These are phyloP conservation scores for Chromoteleia sp. DNA, from an alignment of 2,888 invertebrate genomes.

Conservation along the genomic window DNA sequence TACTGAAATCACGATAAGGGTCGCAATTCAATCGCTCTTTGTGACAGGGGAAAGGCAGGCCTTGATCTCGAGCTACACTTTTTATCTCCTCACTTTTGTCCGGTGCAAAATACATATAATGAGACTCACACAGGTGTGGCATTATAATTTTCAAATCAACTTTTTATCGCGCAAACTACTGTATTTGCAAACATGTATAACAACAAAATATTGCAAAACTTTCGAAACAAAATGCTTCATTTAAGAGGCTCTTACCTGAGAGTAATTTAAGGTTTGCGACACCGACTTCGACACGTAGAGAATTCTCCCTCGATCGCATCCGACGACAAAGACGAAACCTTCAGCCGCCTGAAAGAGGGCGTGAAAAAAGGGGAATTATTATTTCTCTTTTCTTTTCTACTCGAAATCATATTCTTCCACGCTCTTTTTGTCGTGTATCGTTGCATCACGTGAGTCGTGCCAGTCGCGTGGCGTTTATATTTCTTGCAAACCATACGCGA, in stretches of 20 bases:
- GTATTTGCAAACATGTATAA: not conserved
- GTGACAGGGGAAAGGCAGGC: constrained; percentile 66
- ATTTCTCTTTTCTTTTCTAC: constrained; percentile 13
- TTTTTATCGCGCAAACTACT: constrained; percentile 17
- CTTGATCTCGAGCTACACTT: constrained; percentile 55
- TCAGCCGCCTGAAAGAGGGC: constrained; percentile 90
- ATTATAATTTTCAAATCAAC: constrained; percentile 44
- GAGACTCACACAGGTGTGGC: constrained; percentile 68
- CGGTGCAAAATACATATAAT: constrained; percentile 49
- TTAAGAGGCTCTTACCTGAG: constrained; percentile 87
- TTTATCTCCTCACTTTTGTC: constrained; percentile 55
- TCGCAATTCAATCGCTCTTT: constrained; percentile 57
- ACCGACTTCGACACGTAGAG: constrained; percentile 96
- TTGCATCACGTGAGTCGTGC: constrained; percentile 51
- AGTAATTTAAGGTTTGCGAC: constrained; percentile 91
- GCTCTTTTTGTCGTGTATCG: constrained; percentile 15
- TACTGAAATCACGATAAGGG: constrained; percentile 58
- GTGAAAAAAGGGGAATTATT: constrained; percentile 24
- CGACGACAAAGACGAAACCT: constrained; percentile 96
- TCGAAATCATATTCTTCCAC: constrained; percentile 5
- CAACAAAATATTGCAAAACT: not conserved
- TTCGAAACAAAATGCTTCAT: constrained; percentile 3
- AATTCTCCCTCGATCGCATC: constrained; percentile 96
- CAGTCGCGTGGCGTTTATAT: constrained; percentile 14
- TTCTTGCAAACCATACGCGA: constrained; percentile 31